Evolutionary conservation across 1,140 invertebrate species (phyloP).

Genomic region (Aradophagus sp.): DNA sequence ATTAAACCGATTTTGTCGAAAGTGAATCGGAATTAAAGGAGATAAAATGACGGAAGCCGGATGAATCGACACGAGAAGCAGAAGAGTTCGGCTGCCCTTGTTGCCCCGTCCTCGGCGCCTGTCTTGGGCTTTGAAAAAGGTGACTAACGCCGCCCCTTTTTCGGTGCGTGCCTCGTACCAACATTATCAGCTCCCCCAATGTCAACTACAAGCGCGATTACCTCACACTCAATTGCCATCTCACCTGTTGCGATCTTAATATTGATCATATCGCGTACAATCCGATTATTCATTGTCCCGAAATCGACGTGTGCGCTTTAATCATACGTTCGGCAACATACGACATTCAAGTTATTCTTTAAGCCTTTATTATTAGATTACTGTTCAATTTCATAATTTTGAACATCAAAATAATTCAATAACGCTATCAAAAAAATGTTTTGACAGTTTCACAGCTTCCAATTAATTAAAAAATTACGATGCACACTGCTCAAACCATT

Average conservation of each 20-base stretch:
- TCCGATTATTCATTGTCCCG: constrained; percentile 14
- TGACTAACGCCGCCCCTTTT: constrained; percentile 20
- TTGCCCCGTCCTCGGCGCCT: constrained; percentile 29
- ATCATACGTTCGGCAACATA: no score
- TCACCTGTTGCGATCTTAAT: constrained; percentile 55
- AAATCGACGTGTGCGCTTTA: not conserved
- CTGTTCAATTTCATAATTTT: not conserved
- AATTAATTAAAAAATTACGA: no score
- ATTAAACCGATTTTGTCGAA: no score
- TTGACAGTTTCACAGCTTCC: no score
- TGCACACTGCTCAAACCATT: no score
- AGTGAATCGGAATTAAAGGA: no score
- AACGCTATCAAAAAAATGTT: no score
- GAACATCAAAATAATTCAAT: no score
- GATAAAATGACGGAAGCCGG: no score
- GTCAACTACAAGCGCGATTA: constrained; percentile 43
- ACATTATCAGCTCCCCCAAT: constrained; percentile 37
- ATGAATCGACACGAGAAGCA: constrained; percentile 19
- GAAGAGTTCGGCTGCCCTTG: constrained; percentile 21
- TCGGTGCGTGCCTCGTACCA: constrained; percentile 10
- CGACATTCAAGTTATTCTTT: no score
- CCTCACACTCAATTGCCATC: constrained; percentile 37
- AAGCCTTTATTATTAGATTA: no score
- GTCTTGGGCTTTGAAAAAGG: constrained; percentile 48
- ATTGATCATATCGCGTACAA: constrained; percentile 40